Evolutionary conservation across 2,888 invertebrate species (phyloP).

Genomic region (Scotopteryx bipunctaria): DNA sequence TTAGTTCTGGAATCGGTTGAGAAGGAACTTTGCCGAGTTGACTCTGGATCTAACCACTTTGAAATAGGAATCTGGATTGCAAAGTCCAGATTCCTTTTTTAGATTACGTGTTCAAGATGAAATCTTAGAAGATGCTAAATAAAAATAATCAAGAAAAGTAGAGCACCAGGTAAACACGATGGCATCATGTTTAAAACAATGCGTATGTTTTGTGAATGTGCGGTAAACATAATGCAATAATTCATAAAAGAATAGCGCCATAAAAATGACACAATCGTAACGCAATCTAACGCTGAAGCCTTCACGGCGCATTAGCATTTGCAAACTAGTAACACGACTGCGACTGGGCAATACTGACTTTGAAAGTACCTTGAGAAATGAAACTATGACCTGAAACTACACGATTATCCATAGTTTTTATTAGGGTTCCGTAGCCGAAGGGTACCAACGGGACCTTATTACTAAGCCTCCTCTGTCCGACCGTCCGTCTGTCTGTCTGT

Average conservation of each 20-base stretch:
- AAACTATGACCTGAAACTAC: conserved; percentile 17
- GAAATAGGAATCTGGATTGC: too few species aligned
- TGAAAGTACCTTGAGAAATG: conserved; percentile 19
- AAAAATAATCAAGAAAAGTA: neutral
- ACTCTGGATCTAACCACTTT: too few species aligned
- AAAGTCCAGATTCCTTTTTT: too few species aligned
- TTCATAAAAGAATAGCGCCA: neutral
- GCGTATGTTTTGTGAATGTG: neutral
- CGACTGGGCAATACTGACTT: conserved; percentile 22
- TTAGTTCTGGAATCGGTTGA: neutral
- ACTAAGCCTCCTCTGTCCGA: too few species aligned
- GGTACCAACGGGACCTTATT: too few species aligned
- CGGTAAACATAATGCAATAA: neutral
- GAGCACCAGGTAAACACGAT: conserved; percentile 1
- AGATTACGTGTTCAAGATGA: too few species aligned
- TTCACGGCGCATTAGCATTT: conserved; percentile 38
- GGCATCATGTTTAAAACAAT: neutral
- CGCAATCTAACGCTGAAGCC: conserved; percentile 34
- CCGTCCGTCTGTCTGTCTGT: too few species aligned
- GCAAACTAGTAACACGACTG: conserved; percentile 38
- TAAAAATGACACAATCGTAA: conserved; percentile 27
- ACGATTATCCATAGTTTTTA: conserved; percentile 7
- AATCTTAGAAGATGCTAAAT: too few species aligned
- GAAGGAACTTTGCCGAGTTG: too few species aligned
- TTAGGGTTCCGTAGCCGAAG: too few species aligned